A percentile compares a stretch with the other conserved stretches of the same genome.
phyloP scores from a whole-genome alignment of 2,113 vertebrate species.

The Tragelaphus imberbis region DNA sequence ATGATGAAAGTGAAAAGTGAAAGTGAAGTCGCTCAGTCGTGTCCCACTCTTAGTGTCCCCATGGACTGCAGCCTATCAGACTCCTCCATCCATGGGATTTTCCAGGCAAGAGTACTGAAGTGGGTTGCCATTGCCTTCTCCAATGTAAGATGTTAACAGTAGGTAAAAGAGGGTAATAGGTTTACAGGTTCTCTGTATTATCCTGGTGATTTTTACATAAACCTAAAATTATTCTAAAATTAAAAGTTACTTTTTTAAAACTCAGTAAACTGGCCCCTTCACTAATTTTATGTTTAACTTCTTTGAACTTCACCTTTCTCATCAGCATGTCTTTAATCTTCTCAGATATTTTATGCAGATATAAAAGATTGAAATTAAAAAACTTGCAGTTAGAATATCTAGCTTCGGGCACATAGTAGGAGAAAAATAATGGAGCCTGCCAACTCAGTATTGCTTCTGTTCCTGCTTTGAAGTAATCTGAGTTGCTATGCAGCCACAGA shows the following conservation, averaged over 20 bases:
- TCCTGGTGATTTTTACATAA: background rate
- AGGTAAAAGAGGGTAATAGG: background rate
- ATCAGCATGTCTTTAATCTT: background rate
- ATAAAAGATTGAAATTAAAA: background rate
- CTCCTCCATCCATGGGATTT: no score
- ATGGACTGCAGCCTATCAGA: no score
- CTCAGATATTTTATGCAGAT: background rate
- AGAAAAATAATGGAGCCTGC: constrained; percentile 3
- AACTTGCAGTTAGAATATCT: background rate
- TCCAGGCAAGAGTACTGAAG: no score
- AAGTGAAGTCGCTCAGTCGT: no score
- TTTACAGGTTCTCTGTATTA: background rate
- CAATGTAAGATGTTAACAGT: background rate
- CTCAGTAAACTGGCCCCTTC: background rate
- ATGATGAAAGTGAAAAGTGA: no score
- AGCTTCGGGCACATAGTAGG: background rate
- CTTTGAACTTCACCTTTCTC: background rate
- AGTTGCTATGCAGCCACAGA: background rate
- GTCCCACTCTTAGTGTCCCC: no score
- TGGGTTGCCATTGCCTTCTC: no score
- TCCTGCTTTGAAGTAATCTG: constrained; percentile 24
- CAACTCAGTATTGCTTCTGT: background rate
- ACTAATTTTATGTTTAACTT: background rate
- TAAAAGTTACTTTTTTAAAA: background rate
- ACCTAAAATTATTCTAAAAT: constrained; percentile 27